Evolutionary conservation across 2,113 vertebrate genomes (phyloP).

Genomic region (Sylvilagus bachmani): DNA sequence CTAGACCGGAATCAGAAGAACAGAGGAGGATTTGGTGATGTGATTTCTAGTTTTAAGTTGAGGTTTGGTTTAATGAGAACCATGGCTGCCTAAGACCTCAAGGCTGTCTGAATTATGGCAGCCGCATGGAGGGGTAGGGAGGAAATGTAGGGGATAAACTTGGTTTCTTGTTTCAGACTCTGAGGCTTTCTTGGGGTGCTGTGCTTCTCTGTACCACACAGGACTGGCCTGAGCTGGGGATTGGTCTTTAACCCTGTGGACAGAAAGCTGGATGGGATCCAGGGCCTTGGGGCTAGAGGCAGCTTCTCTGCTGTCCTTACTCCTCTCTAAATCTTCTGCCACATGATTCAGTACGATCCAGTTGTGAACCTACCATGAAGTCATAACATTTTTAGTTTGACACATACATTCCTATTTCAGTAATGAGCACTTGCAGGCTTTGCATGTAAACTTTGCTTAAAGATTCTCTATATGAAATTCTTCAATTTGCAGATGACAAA

Average conservation of each 20-base stretch:
- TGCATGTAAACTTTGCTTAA: conserved; percentile 44
- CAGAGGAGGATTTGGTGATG: background rate
- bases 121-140: background rate
- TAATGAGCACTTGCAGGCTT: background rate
- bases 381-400: background rate
- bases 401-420: background rate
- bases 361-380: background rate
- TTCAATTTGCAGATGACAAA: conserved; percentile 57
- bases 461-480: conserved; percentile 40
- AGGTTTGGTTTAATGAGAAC: conserved; percentile 34
- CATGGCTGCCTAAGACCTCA: background rate
- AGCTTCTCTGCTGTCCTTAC: background rate
- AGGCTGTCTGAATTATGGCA: background rate
- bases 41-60: conserved; percentile 25
- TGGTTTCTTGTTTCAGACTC: background rate
- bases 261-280: background rate
- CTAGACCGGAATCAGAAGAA: background rate
- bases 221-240: background rate
- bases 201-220: background rate
- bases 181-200: background rate
- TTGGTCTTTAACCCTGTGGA: background rate
- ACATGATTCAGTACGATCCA: background rate
- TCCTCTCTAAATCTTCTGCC: background rate
- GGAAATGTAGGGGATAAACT: background rate
- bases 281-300: background rate